A percentile compares a stretch with the other conserved stretches of the same genome.
phyloP scores from a whole-genome alignment of 2,888 invertebrate genomes.

The Dinocampus coccinellae region DNA sequence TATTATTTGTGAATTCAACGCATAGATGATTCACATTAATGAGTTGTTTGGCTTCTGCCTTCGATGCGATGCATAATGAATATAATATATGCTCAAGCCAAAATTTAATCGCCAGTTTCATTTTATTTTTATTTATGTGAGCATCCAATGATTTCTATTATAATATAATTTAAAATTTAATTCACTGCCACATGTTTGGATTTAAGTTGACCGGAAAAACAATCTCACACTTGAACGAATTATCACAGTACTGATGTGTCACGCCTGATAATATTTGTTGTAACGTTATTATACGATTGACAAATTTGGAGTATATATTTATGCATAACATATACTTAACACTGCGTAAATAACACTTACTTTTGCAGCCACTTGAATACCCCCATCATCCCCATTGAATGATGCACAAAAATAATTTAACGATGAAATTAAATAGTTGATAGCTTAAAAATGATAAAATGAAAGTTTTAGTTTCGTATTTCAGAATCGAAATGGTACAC shows the following conservation, averaged over 20 bases:
- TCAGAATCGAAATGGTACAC: slow-evolving; percentile 46
- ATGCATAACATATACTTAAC: not conserved
- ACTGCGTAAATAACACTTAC: slow-evolving; percentile 49
- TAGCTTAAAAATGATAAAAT: not conserved
- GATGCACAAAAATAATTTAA: slow-evolving; percentile 40
- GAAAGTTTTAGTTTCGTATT: slow-evolving; percentile 27
- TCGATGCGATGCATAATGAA: slow-evolving; percentile 15
- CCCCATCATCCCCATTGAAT: slow-evolving; percentile 53
- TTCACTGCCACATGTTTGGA: too few species aligned
- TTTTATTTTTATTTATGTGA: not conserved
- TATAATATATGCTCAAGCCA: not conserved
- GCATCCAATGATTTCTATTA: not conserved
- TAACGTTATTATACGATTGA: not conserved
- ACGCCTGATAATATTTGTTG: not conserved
- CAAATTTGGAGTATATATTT: not conserved
- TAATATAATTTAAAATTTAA: not conserved
- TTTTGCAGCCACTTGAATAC: slow-evolving; percentile 61
- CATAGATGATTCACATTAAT: not conserved
- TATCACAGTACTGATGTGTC: not conserved
- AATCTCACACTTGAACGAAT: not conserved
- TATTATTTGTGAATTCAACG: not conserved
- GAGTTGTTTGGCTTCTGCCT: slow-evolving; percentile 27
- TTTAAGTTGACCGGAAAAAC: too few species aligned
- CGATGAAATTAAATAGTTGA: slow-evolving; percentile 23
- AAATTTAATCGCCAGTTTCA: not conserved